Conservation (phyloP, 2,888 invertebrate genomes). For the Schrankia costaestrigalis region DNA sequence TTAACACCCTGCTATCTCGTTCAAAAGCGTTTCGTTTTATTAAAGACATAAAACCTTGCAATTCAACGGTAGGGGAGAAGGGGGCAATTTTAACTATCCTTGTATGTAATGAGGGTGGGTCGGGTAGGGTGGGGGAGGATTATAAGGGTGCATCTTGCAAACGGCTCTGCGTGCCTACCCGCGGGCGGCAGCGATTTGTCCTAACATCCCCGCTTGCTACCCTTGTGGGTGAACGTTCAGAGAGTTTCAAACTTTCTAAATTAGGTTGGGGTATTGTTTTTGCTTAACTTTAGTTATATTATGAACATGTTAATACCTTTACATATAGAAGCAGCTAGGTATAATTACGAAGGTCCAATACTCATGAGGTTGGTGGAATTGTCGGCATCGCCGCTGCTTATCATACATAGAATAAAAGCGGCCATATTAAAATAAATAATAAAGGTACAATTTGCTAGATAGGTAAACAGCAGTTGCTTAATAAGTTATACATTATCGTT, state of each 20-base stretch:
- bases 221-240: conserved; percentile 48
- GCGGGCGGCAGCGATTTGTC: conserved; percentile 74
- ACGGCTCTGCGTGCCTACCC: conserved; percentile 71
- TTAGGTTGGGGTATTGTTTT: conserved; percentile 4
- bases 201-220: conserved; percentile 59
- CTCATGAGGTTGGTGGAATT: no score
- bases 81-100: conserved; percentile 68
- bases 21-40: conserved; percentile 54
- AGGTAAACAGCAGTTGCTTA: no score
- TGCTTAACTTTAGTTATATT: background rate
- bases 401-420: no score
- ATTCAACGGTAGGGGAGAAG: conserved; percentile 44
- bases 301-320: background rate
- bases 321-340: background rate
- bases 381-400: no score
- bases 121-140: conserved; percentile 49
- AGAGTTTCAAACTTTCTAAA: conserved; percentile 25
- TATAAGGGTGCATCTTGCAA: conserved; percentile 78
- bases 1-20: conserved; percentile 24
- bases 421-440: no score
- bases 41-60: conserved; percentile 71
- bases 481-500: no score
- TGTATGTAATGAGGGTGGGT: conserved; percentile 70
- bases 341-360: background rate
- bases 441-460: no score